These are phyloP conservation scores for Littorina saxatilis DNA, from an alignment of 1,140 invertebrate species.

Conservation along the genomic window DNA sequence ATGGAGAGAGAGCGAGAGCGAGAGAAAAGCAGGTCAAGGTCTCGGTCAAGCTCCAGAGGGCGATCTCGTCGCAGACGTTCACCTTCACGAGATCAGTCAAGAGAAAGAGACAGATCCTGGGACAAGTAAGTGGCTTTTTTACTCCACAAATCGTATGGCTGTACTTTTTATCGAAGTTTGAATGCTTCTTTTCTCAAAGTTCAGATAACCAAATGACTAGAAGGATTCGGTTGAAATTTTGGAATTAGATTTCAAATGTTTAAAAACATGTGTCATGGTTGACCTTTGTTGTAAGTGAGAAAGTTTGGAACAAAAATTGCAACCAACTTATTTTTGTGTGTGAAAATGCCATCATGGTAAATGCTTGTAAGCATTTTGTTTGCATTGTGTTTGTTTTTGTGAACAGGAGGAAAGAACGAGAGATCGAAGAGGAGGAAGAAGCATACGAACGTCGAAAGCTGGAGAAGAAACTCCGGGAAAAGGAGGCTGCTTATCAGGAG, in stretches of 20 bases:
- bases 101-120: constrained; percentile 81
- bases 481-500: constrained; percentile 93
- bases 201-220: too few species aligned
- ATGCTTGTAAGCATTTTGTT: constrained; percentile 13
- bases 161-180: too few species aligned
- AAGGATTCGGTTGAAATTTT: too few species aligned
- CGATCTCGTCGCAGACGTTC: constrained; percentile 57
- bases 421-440: constrained; percentile 78
- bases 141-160: too few species aligned
- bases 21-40: constrained; percentile 56
- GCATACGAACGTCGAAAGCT: constrained; percentile 91
- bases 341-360: not conserved
- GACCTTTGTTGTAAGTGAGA: too few species aligned
- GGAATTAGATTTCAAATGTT: too few species aligned
- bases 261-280: too few species aligned
- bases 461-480: constrained; percentile 93
- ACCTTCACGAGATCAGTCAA: constrained; percentile 65
- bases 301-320: too few species aligned
- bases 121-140: constrained; percentile 76
- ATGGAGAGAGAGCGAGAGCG: constrained; percentile 35
- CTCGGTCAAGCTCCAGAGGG: constrained; percentile 62
- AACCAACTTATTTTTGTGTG: too few species aligned
- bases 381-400: not conserved
- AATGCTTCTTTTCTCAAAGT: too few species aligned
- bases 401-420: constrained; percentile 73